A percentile compares a stretch with the other conserved stretches of the same genome.
These are phyloP conservation scores for Gopherus evgoodei DNA, from an alignment of 2,113 vertebrate genomes.

Conservation along the genomic window DNA sequence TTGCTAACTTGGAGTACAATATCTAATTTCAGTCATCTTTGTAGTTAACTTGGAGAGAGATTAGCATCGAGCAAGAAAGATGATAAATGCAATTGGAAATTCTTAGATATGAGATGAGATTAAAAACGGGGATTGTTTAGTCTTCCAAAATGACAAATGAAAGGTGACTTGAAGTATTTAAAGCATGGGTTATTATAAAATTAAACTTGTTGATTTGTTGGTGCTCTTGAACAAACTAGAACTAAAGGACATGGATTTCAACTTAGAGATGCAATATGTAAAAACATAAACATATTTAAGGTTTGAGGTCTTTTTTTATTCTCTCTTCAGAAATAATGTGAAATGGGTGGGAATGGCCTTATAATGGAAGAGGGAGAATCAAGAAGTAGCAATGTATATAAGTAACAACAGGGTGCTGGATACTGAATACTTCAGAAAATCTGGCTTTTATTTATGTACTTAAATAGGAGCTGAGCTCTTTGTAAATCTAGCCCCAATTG, in stretches of 20 bases:
- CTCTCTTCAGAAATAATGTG: background rate
- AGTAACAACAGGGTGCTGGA: background rate
- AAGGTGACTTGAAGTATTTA: background rate
- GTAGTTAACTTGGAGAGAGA: background rate
- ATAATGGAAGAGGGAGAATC: background rate
- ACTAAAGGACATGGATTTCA: background rate
- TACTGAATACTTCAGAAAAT: background rate
- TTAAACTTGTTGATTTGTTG: background rate
- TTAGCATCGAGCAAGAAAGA: background rate
- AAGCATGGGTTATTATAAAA: background rate
- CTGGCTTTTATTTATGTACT: background rate
- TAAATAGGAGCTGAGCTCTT: background rate
- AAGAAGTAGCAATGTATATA: background rate
- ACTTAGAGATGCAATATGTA: background rate
- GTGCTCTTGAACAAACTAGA: background rate
- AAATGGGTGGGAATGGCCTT: background rate
- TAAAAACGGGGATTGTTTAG: background rate
- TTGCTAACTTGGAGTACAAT: background rate
- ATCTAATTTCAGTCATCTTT: background rate
- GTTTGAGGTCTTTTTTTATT: background rate
- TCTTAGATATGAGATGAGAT: background rate
- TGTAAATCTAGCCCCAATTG: background rate
- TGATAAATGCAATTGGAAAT: background rate
- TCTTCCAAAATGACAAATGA: background rate
- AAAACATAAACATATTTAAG: background rate